Evolutionary conservation across 2,113 vertebrate species (phyloP).

Genomic region (Tricholaema leucomelas): DNA sequence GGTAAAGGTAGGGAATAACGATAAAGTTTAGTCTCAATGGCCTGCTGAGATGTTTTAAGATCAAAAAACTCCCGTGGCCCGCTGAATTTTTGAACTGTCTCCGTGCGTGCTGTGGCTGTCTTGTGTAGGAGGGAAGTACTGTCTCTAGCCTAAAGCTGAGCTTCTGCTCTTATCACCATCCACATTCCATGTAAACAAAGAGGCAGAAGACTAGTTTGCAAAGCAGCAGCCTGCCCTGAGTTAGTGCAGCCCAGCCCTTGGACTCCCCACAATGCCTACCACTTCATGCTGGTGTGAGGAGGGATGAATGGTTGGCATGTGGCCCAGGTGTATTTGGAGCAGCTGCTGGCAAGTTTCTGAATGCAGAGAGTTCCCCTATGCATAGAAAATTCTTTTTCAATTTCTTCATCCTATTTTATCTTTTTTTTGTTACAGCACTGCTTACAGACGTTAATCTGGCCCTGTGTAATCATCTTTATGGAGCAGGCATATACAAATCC

Average conservation of each 20-base stretch:
- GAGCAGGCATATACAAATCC: not conserved
- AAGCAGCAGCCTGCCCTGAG: not conserved
- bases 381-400: not conserved
- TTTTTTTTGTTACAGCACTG: not conserved
- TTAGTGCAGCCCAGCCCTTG: not conserved
- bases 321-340: not conserved
- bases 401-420: not conserved
- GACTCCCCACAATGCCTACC: not conserved
- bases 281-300: accelerated
- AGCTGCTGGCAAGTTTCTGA: not conserved
- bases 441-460: not conserved
- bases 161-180: not conserved
- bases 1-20: not conserved
- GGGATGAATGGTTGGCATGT: not conserved
- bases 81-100: not conserved
- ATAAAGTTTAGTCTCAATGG: not conserved
- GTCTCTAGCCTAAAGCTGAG: not conserved
- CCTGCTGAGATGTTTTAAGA: not conserved
- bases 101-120: not conserved
- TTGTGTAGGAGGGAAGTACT: not conserved
- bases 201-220: not conserved
- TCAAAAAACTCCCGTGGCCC: not conserved
- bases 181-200: not conserved
- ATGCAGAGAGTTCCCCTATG: not conserved
- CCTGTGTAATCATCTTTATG: not conserved